Conservation (phyloP, 2,113 vertebrate species). For the Tringa solitaria region DNA sequence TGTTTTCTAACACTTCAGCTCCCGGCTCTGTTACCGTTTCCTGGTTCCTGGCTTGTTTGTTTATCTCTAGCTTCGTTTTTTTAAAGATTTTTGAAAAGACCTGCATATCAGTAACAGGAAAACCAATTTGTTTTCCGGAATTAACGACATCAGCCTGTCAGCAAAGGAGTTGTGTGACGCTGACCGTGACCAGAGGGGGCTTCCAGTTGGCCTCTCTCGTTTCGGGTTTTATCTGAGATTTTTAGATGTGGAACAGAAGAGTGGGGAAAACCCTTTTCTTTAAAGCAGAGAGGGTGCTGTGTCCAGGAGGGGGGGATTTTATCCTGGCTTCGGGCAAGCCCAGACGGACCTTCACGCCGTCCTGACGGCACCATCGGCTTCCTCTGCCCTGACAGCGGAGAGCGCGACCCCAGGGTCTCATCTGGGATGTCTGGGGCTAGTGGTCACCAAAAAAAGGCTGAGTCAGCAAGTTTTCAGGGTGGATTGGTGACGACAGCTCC, state of each 20-base stretch:
- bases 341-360: not conserved
- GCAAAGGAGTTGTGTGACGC: not conserved
- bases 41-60: not conserved
- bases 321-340: not conserved
- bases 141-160: not conserved
- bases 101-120: not conserved
- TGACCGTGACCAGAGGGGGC: not conserved
- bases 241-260: not conserved
- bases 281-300: not conserved
- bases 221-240: not conserved
- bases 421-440: not conserved
- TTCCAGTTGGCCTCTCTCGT: not conserved
- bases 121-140: not conserved
- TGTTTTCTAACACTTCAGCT: not conserved
- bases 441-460: not conserved
- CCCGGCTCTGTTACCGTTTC: accelerated
- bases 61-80: not conserved
- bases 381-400: not conserved
- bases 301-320: not conserved
- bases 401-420: not conserved
- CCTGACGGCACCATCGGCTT: not conserved
- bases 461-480: not conserved
- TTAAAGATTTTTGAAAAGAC: not conserved
- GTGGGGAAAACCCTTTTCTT: not conserved
- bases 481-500: not conserved